Percentiles rank a stretch among this genome's conserved stretches.
phyloP scores from a whole-genome alignment of 1,140 invertebrate genomes.

The Drosophila pandora region DNA sequence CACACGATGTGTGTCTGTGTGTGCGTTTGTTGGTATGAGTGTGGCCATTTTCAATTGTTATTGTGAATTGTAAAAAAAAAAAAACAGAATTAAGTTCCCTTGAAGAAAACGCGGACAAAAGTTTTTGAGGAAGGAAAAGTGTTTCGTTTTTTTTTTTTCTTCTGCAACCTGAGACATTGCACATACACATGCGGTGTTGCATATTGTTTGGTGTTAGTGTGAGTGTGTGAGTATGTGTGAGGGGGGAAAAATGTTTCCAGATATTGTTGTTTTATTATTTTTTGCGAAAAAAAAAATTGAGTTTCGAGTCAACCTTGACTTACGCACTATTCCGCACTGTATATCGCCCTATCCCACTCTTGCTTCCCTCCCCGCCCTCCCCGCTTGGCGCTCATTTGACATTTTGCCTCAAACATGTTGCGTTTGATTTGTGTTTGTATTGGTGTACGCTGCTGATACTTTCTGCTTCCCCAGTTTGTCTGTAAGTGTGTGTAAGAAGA shows the following conservation, averaged over 20 bases:
- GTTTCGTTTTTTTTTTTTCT: not conserved
- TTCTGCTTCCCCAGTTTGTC: slow-evolving; percentile 5
- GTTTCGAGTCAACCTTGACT: slow-evolving; percentile 35
- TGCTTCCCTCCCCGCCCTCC: too few relatives aligned
- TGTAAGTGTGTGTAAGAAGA: slow-evolving; percentile 16
- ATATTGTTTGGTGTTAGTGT: not conserved
- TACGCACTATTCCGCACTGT: slow-evolving; percentile 15
- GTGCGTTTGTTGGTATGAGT: slow-evolving; percentile 12
- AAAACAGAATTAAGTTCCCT: not conserved
- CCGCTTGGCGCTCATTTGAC: slow-evolving; percentile 60
- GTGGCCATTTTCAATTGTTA: slow-evolving; percentile 43
- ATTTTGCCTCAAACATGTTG: slow-evolving; percentile 59
- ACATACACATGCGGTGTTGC: not conserved
- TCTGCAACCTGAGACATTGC: slow-evolving; percentile 7
- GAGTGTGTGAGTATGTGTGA: slow-evolving; percentile 10
- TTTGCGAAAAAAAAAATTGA: too few relatives aligned
- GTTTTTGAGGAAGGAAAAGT: slow-evolving; percentile 4
- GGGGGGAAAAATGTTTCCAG: slow-evolving; percentile 24
- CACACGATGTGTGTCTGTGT: slow-evolving; percentile 9
- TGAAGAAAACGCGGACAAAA: slow-evolving; percentile 5
- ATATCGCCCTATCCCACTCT: too few relatives aligned
- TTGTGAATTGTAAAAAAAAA: slow-evolving; percentile 11
- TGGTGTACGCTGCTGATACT: slow-evolving; percentile 3
- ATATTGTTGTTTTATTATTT: not conserved
- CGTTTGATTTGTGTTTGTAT: slow-evolving; percentile 11